Evolutionary conservation across 2,797 vertebrate genomes (phyloP), one percentile per base, ranked within the genome.

Genomic region (Pempheris klunzingeri): DNA sequence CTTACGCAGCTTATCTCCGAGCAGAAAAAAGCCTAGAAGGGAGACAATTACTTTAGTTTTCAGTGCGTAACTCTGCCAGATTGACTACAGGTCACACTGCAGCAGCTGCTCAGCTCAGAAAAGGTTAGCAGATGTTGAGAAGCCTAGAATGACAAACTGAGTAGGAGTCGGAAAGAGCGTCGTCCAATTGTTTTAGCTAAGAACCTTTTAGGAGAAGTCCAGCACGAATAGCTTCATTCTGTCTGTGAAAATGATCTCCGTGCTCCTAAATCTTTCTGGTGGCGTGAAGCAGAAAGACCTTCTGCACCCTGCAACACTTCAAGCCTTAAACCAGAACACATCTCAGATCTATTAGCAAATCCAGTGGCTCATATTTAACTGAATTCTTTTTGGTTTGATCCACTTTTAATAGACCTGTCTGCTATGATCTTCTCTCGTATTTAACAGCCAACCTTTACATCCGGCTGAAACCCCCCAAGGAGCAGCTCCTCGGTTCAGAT

Each of bases 71-170:
- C 34, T 41, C 44, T 80, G 14, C 74, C 71, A 67, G 46, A 71
- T 54, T 24, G 58, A 75, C 28, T 60, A 2, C 32, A 74, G 71
- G 82, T 90, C 73, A 81, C 77, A 73, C 58, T 55, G 20, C 7
- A 81, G 80, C 80, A 80, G 82, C 81, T 86, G 73, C 83, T 80
- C 68, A 0, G 68, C 68, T 85, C 71, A 77, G 74, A 88, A 82
- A 70, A 73, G 49, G 71, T 77, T 86, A 81, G 72, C 88, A 88
- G 85, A 92, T 88, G 86, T 90, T 77, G 36, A 58, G 61, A 54
- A 10, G 49, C 55, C 46, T 58, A 14, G 46, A 74, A 71, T 60
- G 74, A 74, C 76, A 84, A 75, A 75, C 2, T 78, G 62, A 36
- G 85, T 54, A 68, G 82, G 70, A 67, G 83, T 36, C 66, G 64